phyloP scores from a whole-genome alignment of 2,113 vertebrate genomes.

The Hydrochoerus hydrochaeris region DNA sequence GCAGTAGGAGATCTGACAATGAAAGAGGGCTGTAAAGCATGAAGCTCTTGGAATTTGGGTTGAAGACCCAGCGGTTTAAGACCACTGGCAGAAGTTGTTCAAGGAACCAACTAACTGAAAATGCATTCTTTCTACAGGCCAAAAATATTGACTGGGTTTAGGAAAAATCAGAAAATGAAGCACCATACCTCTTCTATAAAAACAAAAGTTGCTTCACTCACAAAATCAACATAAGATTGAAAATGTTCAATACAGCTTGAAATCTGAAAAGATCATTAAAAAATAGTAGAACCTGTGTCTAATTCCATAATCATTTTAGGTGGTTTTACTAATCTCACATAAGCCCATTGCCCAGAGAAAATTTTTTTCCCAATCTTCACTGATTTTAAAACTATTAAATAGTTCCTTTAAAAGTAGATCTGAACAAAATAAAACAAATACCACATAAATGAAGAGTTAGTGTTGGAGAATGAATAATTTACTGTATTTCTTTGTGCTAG shows the following conservation, averaged over 20 bases:
- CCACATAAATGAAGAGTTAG: not conserved
- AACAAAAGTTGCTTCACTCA: not conserved
- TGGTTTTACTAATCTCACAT: not conserved
- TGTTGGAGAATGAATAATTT: not conserved
- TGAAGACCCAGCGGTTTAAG: not conserved
- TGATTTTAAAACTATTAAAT: not conserved
- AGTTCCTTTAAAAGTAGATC: not conserved
- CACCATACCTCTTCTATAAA: not conserved
- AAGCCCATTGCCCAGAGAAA: not conserved
- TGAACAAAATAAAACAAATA: constrained; percentile 53
- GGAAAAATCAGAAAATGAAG: not conserved
- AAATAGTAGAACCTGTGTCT: not conserved
- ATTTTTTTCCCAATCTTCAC: not conserved
- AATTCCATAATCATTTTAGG: not conserved
- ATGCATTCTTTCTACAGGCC: not conserved
- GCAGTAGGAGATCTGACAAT: not conserved
- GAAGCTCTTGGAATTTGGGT: not conserved
- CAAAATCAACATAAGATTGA: not conserved
- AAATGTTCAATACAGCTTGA: not conserved
- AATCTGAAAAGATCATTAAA: not conserved
- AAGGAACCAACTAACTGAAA: not conserved
- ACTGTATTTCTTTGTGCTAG: not conserved
- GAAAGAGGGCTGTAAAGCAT: not conserved
- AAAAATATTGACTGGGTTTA: not conserved
- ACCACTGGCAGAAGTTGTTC: not conserved